Percentiles rank a stretch among this genome's conserved stretches.
These are phyloP conservation scores for Corythornis vintsioides DNA, from an alignment of 2,113 vertebrate species.

Conservation along the genomic window DNA sequence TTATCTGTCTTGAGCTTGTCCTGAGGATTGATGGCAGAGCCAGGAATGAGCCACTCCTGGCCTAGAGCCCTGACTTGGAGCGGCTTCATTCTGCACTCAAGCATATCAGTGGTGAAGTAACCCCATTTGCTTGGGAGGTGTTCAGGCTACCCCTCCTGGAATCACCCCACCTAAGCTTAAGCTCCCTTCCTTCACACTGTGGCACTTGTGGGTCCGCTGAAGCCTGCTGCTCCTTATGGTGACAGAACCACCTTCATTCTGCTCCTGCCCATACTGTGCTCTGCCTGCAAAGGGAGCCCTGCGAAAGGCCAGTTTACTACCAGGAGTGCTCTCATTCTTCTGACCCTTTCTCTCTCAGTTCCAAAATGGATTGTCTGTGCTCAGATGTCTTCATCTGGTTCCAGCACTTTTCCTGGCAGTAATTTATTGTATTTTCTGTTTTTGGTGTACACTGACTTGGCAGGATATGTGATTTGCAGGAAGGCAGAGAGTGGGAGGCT, in stretches of 20 bases:
- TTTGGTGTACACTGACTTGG: not conserved
- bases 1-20: not conserved
- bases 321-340: not conserved
- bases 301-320: not conserved
- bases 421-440: constrained; percentile 1
- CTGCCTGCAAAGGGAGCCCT: not conserved
- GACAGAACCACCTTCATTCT: not conserved
- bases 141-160: not conserved
- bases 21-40: not conserved
- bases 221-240: not conserved
- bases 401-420: not conserved
- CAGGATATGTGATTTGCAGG: not conserved
- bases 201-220: not conserved
- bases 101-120: not conserved
- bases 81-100: not conserved
- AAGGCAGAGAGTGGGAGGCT: not conserved
- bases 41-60: not conserved
- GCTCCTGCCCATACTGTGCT: accelerated
- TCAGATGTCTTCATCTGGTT: not conserved
- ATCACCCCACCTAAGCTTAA: not conserved
- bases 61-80: not conserved
- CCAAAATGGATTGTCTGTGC: not conserved
- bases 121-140: not conserved
- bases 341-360: not conserved
- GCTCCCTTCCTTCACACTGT: not conserved